Conservation (phyloP, 2,888 invertebrate species). For the Calliscelio sp. region DNA sequence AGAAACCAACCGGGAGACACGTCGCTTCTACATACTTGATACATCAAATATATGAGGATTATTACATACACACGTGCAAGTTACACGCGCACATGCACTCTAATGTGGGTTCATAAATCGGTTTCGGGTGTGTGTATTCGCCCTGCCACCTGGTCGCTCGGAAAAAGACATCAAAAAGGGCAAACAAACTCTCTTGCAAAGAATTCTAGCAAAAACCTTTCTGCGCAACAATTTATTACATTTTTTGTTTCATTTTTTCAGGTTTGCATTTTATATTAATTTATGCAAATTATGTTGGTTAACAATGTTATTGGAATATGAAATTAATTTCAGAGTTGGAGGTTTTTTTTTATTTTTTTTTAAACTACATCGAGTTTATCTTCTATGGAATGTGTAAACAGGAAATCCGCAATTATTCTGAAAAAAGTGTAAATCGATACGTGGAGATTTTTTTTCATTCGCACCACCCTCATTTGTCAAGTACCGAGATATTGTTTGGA, state of each 20-base stretch:
- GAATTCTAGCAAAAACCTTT: too few relatives aligned
- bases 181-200: too few relatives aligned
- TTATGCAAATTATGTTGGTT: too few relatives aligned
- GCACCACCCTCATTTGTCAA: constrained; percentile 65
- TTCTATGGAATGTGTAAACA: background rate
- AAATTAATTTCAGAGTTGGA: too few relatives aligned
- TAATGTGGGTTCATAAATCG: constrained; percentile 22
- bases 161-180: background rate
- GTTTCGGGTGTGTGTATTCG: constrained; percentile 13
- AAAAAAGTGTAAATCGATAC: constrained; percentile 28
- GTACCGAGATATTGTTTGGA: constrained; percentile 63
- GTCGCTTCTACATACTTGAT: constrained; percentile 46
- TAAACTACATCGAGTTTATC: too few relatives aligned
- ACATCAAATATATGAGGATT: constrained; percentile 46
- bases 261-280: too few relatives aligned
- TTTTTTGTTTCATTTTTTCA: too few relatives aligned
- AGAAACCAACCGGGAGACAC: constrained; percentile 45
- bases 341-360: too few relatives aligned
- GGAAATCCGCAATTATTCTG: background rate
- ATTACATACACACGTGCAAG: constrained; percentile 37
- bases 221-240: too few relatives aligned
- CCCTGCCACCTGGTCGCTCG: constrained; percentile 15
- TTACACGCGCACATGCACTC: background rate
- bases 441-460: constrained; percentile 38
- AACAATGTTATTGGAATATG: too few relatives aligned